Base-by-base conservation (phyloP, 2,797 vertebrate genomes). In the Discoglossus pictus region DNA sequence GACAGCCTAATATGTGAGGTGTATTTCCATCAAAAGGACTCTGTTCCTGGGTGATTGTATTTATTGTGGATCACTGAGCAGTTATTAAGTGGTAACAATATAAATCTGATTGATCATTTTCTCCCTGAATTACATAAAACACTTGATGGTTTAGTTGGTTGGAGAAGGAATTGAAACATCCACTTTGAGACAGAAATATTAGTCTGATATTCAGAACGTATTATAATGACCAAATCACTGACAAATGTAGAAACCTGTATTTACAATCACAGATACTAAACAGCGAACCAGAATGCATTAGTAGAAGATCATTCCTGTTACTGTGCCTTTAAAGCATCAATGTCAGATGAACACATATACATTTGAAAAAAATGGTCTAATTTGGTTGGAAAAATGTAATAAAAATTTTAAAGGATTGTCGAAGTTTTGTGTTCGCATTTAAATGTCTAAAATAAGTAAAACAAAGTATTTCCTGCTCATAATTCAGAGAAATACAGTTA, bases 131-230 rank as follows among this genome's bases (percentile, higher is more conserved):
- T 11, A 47, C 36, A 44, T 11, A 60, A 44, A 61, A 47, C 27
- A 61, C 15, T 16, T 48, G 11, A 13, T 48, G 48, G 59, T 38
- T 61, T 34, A 16, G 8, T 16, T 12, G 10, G 18, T 18, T 27
- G 18, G 44, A 55, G 52, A 25, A 39, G 36, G 54, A 24, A 56
- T 42, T 42, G 54, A 56, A 56, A 40, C 52, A 55, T 38, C 52
- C 12, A 55, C 54, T 42, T 56, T 56, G 11, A 58, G 16, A 40
- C 13, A 20, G 20, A 61, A 38, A 61, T 38, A 61, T 10, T 58
- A 1, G 38, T 42, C 43, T 16, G 15, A 44, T 23, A 59, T 43
- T 35, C n/a, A n/a, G n/a, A n/a, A 16, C 25, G 13, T 60, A 60
- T 34, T 46, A 25, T 46, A 23, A 46, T 60, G 7, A 25, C 15